Base-by-base conservation (phyloP, 2,113 vertebrate genomes). In the Scophthalmus maximus region DNA sequence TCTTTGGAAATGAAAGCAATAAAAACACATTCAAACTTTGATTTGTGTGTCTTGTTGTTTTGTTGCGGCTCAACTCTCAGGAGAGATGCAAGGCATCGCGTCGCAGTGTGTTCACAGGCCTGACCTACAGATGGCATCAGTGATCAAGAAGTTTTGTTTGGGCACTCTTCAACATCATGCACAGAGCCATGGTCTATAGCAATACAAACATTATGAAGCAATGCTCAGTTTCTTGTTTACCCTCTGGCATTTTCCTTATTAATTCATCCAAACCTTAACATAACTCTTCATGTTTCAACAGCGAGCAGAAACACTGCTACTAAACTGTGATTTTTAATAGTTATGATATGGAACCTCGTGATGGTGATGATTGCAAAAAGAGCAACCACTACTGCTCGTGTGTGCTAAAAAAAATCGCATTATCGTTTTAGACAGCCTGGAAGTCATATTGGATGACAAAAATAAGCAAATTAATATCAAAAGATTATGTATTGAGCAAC, bases 1-100 rank as follows among this genome's bases (percentile, higher is more conserved):
- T 87, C 77, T 89, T 89, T 92, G 88, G 87, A 92, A 91, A 85
- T 92, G 88, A 92, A 93, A 94, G 93, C 94, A 93, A 94, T 94
- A 93, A 90, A 92, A 85, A 64, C 18, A 2, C 51, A 72, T 69
- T 89, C 76, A 83, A 87, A 83, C 69, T 64, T 51, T 55, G 8
- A 61, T 60, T 53, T 64, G 58, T 73, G 38, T 32, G 8, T 40
- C 0, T 14, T 70, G 62, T 36, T 79, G 40, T 68, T 36, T 51
- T 27, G 14, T 70, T 63, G 2, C 22, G 22, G 12, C 6, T 49
- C 2, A 5, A 56, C 26, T 44, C 30, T 17, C 8, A 53, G 18
- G 7, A n/a, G 15, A 44, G 15, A 44, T 10, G 42, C 42, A 34
- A 25, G 23, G 52, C 10, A 9, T 3, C n/a, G 2, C 22, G n/a